Base-by-base conservation (phyloP, 2,797 vertebrate species). In the Allobates femoralis region DNA sequence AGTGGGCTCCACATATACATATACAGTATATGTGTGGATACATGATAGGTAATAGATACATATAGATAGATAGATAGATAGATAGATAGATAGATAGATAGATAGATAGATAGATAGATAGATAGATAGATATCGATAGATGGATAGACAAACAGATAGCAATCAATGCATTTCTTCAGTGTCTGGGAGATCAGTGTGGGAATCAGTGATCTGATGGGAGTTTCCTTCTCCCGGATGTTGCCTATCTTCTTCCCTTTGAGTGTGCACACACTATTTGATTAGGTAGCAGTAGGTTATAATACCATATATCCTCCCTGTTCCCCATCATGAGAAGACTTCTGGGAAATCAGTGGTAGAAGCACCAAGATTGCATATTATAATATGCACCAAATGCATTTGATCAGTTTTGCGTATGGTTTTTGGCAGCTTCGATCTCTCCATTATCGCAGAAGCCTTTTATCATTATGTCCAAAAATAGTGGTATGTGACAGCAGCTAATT, bases 361-460 rank as follows among this genome's bases (percentile, higher is more conserved):
- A 55, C 56, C 56, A 60, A 14, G 58, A 18, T 58, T 83, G 3
- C 66, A 56, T 73, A 73, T 79, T 14, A 83, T n/a, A 41, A 56
- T 73, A 83, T 73, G 66, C 56, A 73, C 67, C 69, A 73, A 73
- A 37, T 37, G 34, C 26, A 60, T 41, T 60, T 83, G 81, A 60
- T 73, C 81, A 58, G 55, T 46, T 46, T 18, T 14, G 28, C 15
- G 76, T 67, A 58, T 58, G 3, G 21, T 71, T 85, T 85, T 80
- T 85, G 84, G 84, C 84, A 85, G 64, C 19, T 60, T 50, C 64
- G 30, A 26, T 60, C 28, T 73, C 21, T 80, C n/a, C 18, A 28
- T 69, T 85, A 85, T 85, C 84, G 58, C 84, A 85, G 76, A 51
- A 79, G 84, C 76, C 76, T 85, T 79, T 85, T 85, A 85, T 85